phyloP scores from a whole-genome alignment of 2,797 vertebrate genomes.

The Valencia hispanica region DNA sequence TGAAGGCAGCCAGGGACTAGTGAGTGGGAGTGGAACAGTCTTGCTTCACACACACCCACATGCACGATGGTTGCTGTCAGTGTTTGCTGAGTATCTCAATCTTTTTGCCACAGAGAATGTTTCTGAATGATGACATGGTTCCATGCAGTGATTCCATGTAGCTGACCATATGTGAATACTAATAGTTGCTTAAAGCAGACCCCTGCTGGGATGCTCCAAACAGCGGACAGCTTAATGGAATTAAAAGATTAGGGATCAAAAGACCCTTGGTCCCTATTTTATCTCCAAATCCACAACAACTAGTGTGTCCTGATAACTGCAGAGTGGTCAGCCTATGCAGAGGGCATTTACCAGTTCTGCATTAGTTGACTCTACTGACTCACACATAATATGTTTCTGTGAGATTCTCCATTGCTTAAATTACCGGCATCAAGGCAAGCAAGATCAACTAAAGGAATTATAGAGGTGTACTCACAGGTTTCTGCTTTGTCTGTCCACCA shows the following conservation, averaged over 20 bases:
- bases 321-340: background rate
- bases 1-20: conserved; percentile 21
- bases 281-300: conserved; percentile 41
- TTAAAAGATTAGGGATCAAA: conserved; percentile 75
- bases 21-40: conserved; percentile 29
- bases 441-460: background rate
- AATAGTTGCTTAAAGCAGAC: conserved; percentile 50
- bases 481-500: conserved; percentile 44
- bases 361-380: background rate
- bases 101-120: background rate
- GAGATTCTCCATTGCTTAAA: conserved; percentile 8
- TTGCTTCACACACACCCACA: background rate
- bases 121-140: conserved; percentile 1
- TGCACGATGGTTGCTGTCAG: background rate
- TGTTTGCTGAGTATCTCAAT: background rate
- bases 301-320: conserved; percentile 15
- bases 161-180: conserved; percentile 44
- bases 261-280: conserved; percentile 43
- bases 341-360: background rate
- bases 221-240: conserved; percentile 60
- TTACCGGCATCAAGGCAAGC: background rate
- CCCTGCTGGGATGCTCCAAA: conserved; percentile 34
- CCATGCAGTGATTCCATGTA: background rate
- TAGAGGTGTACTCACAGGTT: conserved; percentile 59
- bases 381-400: conserved; percentile 3